Evolutionary conservation across 2,113 vertebrate genomes (phyloP), one percentile per base, ranked within the genome.

Genomic region (Cyprinus carpio): DNA sequence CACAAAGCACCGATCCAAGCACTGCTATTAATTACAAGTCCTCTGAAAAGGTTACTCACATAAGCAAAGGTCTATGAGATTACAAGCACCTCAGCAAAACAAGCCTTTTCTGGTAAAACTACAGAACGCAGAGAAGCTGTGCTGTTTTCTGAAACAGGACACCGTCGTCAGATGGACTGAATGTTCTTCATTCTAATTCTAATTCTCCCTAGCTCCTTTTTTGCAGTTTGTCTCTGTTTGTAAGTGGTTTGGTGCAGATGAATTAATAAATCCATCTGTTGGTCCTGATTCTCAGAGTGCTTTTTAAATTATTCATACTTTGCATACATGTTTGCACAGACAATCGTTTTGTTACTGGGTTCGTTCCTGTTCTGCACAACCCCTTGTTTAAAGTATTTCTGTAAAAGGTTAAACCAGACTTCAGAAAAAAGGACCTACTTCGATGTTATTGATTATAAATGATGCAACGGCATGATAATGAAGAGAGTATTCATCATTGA

Each of bases 251-350:
- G 74, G 62, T 27, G 25, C 16, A 67, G 40, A 49, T 5, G 62
- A 67, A 69, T 81, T 46, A 29, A 81, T 65, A 81, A 81, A 46
- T 29, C 78, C 40, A 81, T 67, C 40, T 13, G 79, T n/a, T 81
- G 40, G 27, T 31, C 15, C 18, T 3, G 64, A 81, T 69, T 81
- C 62, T 31, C 43, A 13, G 16, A 49, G 60, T 51, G 27, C 25
- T 6, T 49, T 46, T 69, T 81, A 27, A 81, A 81, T 67, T 51
- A 67, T 81, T 69, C 20, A 34, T 13, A 67, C n/a, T 51, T 51
- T 54, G 80, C 79, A 81, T 51, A 46, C 62, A 67, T 65, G 79
- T 76, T 76, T 76, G 46, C 34, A 23, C 67, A 40, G 67, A 4
- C 71, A 6, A 46, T 46, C 23, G 16, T 46, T 79, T 25, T 46